Percentiles rank a stretch among this genome's conserved stretches.
Conservation (phyloP, 2,888 invertebrate genomes). For the Hipparchia sbordonii region DNA sequence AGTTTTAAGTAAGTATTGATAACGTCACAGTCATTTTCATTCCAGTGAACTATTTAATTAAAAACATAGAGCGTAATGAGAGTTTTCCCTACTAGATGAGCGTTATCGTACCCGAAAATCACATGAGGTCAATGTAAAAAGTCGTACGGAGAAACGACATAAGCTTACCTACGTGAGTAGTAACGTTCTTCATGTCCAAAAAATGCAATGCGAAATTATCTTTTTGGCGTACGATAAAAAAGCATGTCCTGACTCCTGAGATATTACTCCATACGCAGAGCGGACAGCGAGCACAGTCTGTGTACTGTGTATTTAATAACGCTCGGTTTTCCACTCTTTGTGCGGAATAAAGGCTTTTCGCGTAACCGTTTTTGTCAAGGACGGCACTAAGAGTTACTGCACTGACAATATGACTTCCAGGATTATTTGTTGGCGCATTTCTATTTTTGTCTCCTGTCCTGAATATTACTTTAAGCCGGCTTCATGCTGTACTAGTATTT, state of each 20-base stretch:
- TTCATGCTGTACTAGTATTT: neutral
- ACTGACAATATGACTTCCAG: constrained; percentile 21
- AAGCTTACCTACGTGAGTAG: too few relatives aligned
- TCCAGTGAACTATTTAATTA: too few relatives aligned
- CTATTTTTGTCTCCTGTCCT: constrained; percentile 5
- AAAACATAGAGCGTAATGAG: too few relatives aligned
- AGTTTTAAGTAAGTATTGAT: too few relatives aligned
- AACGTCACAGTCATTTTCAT: too few relatives aligned
- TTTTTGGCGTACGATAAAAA: constrained; percentile 17
- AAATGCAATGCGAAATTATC: constrained; percentile 20
- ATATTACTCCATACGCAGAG: constrained; percentile 30
- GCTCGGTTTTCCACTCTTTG: constrained; percentile 27
- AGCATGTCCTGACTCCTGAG: constrained; percentile 32
- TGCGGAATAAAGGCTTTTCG: constrained; percentile 33
- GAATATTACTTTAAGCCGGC: constrained; percentile 15
- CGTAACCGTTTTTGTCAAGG: constrained; percentile 25
- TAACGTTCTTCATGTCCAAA: neutral
- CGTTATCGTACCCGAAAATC: neutral
- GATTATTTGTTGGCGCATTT: constrained; percentile 18
- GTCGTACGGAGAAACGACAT: neutral
- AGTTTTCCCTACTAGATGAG: too few relatives aligned
- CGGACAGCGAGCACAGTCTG: constrained; percentile 26
- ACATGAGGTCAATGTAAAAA: neutral
- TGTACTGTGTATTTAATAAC: constrained; percentile 32
- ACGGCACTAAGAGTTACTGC: constrained; percentile 11